Evolutionary conservation across 1,140 invertebrate species (phyloP), one percentile per base, ranked within the genome.

Genomic region (Drosophila santomea): DNA sequence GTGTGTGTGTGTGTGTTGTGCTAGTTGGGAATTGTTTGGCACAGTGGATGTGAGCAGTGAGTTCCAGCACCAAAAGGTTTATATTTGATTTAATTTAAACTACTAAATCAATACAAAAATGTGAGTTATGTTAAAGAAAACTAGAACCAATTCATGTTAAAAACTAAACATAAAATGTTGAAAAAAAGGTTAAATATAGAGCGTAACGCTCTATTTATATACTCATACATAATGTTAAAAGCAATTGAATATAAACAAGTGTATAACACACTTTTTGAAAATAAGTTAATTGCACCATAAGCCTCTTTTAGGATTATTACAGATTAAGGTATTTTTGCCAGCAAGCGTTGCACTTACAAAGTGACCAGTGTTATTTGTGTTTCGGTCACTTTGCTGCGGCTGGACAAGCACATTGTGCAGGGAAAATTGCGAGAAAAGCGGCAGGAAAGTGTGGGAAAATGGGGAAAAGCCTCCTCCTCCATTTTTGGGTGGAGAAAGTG

Each of bases 321-420:
- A 2, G 11, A 25, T 28, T 48, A 8, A 25, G 25, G 45, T 28
- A 7, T 6, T 2, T 25, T 1, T 12, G 20, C 47, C 28, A 50
- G 7, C 48, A 47, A 15, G 36, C 25, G n/a, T 67, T 63, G 15
- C 10, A 43, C 4, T 23, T 17, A 64, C 45, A 35, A 48, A 64
- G 59, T n/a, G 36, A 67, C 36, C 63, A 63, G 45, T 38, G 62
- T 43, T n/a, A 43, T 60, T 41, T 62, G 38, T 32, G 55, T n/a
- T 43, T 60, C 14, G 38, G 25, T 32, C 61, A 32, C 28, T 64
- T 67, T 67, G 58, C 36, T 63, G 63, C 14, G 63, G 63, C 63
- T 67, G 59, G 59, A 50, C 58, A 43, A 62, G 58, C 63, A 50
- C 59, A 39, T 60, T 57, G 12, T 25, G 20, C 1, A 1, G n/a